Base-by-base conservation (phyloP, 53 echinoderm and acorn worm genomes). In the Holothuria leucospilota region DNA sequence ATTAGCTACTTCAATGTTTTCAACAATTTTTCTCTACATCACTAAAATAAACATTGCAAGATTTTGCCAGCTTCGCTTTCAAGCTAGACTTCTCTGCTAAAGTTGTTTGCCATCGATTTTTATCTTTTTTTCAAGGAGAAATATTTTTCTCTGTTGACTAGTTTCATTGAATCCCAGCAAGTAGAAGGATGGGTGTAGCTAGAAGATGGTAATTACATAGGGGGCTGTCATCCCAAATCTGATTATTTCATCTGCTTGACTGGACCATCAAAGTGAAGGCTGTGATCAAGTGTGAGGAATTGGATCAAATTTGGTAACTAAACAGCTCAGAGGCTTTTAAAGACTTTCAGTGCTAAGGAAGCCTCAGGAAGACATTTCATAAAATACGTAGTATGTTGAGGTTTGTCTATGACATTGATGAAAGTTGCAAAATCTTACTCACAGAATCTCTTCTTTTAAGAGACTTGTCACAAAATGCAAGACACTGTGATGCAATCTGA, bases 21-120 rank as follows among this genome's bases (percentile, higher is more conserved):
- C 56, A 56, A 18, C 18, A 15, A 56, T 56, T 56, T 56, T 18
- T 56, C 18, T 56, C 56, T 46, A 46, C 56, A 13, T 56, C 18
- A 18, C 16, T 56, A 56, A 56, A 56, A 56, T 56, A 56, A 56
- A 56, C 56, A 56, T 56, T 56, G 52, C 70, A 49, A 49, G 75
- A 75, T 75, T 75, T 38, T 75, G 75, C 51, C 75, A 75, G 75
- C 75, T 75, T 75, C 52, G 23, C 75, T 24, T 49, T 75, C 75
- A 75, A 75, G 49, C 75, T 75, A 42, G 34, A 72, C 72, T 72
- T 75, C 28, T 38, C 20, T 42, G 23, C 56, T 27, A 28, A 27
- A 52, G 75, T 21, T 75, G 75, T 75, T 75, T 30, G 21, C 4
- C 51, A 75, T 75, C 51, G 75, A 75, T 72, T 72, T 75, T 75